Conservation (phyloP, 2,797 vertebrate genomes). For the Apogon talboti region DNA sequence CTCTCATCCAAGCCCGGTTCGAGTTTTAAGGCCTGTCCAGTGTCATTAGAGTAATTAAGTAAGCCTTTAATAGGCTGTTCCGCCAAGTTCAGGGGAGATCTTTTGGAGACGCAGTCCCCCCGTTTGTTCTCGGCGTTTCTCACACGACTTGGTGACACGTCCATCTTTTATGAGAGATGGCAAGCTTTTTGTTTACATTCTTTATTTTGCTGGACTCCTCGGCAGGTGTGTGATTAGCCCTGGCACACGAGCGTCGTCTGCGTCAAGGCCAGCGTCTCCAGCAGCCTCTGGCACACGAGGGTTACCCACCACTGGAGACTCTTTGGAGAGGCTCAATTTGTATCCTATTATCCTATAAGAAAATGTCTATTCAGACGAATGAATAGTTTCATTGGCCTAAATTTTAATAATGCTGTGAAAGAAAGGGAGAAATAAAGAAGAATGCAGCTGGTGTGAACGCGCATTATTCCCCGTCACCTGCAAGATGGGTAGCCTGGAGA, state of each 20-base stretch:
- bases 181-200: conserved; percentile 94
- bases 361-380: conserved; percentile 99
- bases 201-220: conserved; percentile 89
- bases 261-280: conserved; percentile 85
- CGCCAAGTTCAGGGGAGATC: conserved; percentile 98
- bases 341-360: conserved; percentile 99
- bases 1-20: conserved; percentile 86
- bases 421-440: conserved; percentile 95
- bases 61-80: conserved; percentile 99
- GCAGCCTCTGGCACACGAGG: conserved; percentile 96
- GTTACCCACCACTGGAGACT: conserved; percentile 90
- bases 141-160: conserved; percentile 99
- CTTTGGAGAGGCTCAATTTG: conserved; percentile 99
- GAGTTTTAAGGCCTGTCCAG: conserved; percentile 97
- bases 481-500: conserved; percentile 93
- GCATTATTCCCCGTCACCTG: conserved; percentile 99
- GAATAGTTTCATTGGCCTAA: conserved; percentile 99
- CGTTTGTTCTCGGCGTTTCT: conserved; percentile 97
- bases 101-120: conserved; percentile 94
- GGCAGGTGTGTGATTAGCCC: conserved; percentile 96
- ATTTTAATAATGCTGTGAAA: conserved; percentile 97
- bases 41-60: conserved; percentile 99
- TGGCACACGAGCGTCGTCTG: conserved; percentile 92
- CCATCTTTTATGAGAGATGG: conserved; percentile 93
- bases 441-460: conserved; percentile 97